These are phyloP conservation scores for Carpatolechia fugitivella DNA, from an alignment of 2,888 invertebrate species.

Conservation along the genomic window DNA sequence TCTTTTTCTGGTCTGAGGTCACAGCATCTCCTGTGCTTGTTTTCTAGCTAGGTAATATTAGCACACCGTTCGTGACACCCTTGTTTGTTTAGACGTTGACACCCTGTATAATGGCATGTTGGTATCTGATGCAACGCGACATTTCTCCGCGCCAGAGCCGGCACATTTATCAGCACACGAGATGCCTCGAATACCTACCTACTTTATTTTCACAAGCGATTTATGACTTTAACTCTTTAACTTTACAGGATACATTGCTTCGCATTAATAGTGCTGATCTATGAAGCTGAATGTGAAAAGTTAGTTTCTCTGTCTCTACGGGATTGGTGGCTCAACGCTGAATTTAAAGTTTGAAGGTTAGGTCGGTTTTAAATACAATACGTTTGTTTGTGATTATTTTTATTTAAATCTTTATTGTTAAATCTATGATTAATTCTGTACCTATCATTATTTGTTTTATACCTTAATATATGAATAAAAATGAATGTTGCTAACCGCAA, in stretches of 20 bases:
- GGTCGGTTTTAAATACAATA: not conserved
- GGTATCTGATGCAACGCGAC: constrained; percentile 14
- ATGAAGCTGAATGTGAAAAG: not conserved
- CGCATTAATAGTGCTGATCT: not conserved
- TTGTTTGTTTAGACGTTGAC: not conserved
- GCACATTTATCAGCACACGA: constrained; percentile 12
- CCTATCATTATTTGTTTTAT: too few species aligned
- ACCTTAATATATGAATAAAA: too few species aligned
- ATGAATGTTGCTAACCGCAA: too few species aligned
- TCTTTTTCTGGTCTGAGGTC: too few species aligned
- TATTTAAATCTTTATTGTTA: too few species aligned
- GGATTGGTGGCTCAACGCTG: too few species aligned
- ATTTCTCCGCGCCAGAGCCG: not conserved
- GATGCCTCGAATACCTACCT: constrained; percentile 14
- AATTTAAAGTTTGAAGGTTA: not conserved
- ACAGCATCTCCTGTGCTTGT: too few species aligned
- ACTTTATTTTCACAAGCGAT: not conserved
- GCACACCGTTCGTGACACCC: not conserved
- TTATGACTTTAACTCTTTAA: not conserved
- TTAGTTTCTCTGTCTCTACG: too few species aligned
- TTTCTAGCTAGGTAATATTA: too few species aligned
- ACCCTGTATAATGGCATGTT: not conserved
- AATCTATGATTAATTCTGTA: too few species aligned
- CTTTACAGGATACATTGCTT: not conserved
- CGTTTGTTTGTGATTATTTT: too few species aligned